These are phyloP conservation scores for Suncus etruscus DNA, from an alignment of 2,113 vertebrate species.

Conservation along the genomic window DNA sequence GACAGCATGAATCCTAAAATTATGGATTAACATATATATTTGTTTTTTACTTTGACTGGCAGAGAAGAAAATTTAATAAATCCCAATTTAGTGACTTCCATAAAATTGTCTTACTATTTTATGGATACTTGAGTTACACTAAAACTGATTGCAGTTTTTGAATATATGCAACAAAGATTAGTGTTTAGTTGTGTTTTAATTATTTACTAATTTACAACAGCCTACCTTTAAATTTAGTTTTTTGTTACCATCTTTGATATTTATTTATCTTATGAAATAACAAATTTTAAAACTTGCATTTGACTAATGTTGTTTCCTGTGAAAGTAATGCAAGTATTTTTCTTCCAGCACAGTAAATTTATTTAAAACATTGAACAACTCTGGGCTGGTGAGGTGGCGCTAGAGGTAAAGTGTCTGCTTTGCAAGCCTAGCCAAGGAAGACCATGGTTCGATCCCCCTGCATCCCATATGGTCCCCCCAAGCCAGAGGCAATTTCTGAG, in stretches of 20 bases:
- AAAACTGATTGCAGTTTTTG: not conserved
- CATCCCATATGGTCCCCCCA: too few species aligned
- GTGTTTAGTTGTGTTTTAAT: not conserved
- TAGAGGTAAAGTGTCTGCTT: too few species aligned
- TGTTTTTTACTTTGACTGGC: not conserved
- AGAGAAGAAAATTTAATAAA: not conserved
- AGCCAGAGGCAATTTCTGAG: too few species aligned
- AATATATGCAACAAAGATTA: not conserved
- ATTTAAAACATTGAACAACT: not conserved
- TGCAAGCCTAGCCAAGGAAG: too few species aligned
- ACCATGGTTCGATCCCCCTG: too few species aligned
- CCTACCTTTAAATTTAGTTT: not conserved
- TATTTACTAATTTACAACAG: not conserved
- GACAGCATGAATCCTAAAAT: not conserved
- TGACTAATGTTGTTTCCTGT: constrained; percentile 4
- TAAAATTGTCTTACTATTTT: not conserved
- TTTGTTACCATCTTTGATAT: not conserved
- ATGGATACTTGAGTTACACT: not conserved
- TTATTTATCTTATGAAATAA: not conserved
- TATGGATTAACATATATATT: not conserved
- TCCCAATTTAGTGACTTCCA: not conserved
- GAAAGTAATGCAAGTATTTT: constrained; percentile 6
- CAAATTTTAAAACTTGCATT: constrained; percentile 29
- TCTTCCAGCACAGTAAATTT: constrained; percentile 37
- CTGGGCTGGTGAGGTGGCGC: too few species aligned